Evolutionary conservation across 2,113 vertebrate species (phyloP).

Genomic region (Melanotaenia duboulayi): DNA sequence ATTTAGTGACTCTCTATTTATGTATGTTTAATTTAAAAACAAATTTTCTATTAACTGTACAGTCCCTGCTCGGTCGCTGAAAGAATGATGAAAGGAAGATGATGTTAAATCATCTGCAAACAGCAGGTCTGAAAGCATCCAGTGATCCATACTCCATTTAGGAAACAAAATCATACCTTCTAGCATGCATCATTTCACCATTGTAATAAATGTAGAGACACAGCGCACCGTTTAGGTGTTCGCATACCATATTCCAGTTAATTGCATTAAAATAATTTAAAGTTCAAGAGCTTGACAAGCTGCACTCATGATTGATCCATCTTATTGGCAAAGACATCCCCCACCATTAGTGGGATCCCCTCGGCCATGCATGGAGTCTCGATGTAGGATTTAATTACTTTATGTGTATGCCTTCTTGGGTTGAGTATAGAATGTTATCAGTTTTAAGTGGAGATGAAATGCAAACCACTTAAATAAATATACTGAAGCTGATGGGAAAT

Average conservation of each 20-base stretch:
- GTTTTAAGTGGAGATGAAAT: not conserved
- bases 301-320: slow-evolving; percentile 20
- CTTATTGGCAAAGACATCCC: slow-evolving; percentile 63
- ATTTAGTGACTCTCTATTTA: slow-evolving; percentile 8
- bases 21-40: slow-evolving; percentile 28
- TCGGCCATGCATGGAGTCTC: slow-evolving; percentile 44
- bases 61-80: slow-evolving; percentile 18
- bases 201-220: slow-evolving; percentile 33
- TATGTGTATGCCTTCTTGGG: slow-evolving; percentile 12
- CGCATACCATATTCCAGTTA: slow-evolving; percentile 39
- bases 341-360: slow-evolving; percentile 64
- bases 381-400: slow-evolving; percentile 56
- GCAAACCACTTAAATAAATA: not conserved
- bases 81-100: slow-evolving; percentile 16
- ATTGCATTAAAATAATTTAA: slow-evolving; percentile 39
- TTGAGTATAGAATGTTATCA: not conserved
- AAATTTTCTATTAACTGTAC: slow-evolving; percentile 6
- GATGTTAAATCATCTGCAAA: slow-evolving; percentile 17
- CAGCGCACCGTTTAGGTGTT: slow-evolving; percentile 39
- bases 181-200: slow-evolving; percentile 31
- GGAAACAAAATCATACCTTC: slow-evolving; percentile 20
- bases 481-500: not conserved
- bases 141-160: not conserved
- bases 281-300: slow-evolving; percentile 47
- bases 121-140: slow-evolving; percentile 1